A percentile compares a stretch with the other conserved stretches of the same genome.
These are phyloP conservation scores for Sylvilagus bachmani DNA, from an alignment of 2,113 vertebrate species.

Conservation along the genomic window DNA sequence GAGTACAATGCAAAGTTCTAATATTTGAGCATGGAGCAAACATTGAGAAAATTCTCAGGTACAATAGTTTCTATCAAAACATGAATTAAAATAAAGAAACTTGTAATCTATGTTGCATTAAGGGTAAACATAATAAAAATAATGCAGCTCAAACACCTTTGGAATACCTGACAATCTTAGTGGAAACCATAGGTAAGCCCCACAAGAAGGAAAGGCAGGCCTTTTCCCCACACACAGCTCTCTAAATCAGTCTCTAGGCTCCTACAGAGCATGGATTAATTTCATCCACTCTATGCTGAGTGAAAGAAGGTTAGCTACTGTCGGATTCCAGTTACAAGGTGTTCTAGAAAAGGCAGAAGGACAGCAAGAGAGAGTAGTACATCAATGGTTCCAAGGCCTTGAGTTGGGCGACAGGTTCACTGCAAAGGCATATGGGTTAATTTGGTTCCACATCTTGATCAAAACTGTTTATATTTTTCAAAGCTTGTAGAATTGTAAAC, in stretches of 20 bases:
- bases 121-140: neutral
- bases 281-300: neutral
- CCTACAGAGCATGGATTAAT: neutral
- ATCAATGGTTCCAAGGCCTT: neutral
- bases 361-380: neutral
- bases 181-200: neutral
- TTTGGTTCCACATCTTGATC: slow-evolving; percentile 1
- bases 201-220: neutral
- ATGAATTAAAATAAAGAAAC: neutral
- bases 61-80: neutral
- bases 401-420: neutral
- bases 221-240: neutral
- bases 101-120: neutral
- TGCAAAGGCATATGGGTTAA: neutral
- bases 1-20: neutral
- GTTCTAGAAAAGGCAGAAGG: neutral
- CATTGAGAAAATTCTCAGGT: neutral
- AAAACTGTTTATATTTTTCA: neutral
- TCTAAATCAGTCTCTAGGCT: neutral
- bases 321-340: neutral
- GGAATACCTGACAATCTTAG: neutral
- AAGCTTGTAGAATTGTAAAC: neutral
- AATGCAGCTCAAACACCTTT: neutral
- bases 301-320: neutral
- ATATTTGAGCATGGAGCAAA: neutral